Conservation (phyloP, 2,888 invertebrate genomes). For the Scaptomyza cyrtandrae region DNA sequence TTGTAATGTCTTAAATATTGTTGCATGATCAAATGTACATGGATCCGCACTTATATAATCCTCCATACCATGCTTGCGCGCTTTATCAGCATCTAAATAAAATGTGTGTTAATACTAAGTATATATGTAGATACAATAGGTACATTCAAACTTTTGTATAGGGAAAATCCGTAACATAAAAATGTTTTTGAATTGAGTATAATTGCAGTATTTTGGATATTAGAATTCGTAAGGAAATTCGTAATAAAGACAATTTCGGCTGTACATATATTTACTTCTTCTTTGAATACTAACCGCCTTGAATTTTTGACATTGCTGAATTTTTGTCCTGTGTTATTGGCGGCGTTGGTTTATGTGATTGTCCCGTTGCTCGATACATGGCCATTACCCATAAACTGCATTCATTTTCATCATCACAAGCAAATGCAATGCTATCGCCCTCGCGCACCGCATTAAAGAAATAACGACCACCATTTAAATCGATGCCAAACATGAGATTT, state of each 20-base stretch:
- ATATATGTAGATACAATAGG: too few relatives aligned
- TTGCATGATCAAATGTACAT: conserved; percentile 97
- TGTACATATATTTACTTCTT: too few relatives aligned
- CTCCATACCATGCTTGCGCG: conserved; percentile 99
- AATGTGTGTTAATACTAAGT: neutral
- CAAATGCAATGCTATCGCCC: conserved; percentile 98
- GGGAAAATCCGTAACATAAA: too few relatives aligned
- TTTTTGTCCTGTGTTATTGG: conserved; percentile 94
- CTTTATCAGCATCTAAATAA: conserved; percentile 86
- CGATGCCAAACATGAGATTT: conserved; percentile 96
- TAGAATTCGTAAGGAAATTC: neutral
- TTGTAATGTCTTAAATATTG: conserved; percentile 95
- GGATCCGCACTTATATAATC: conserved; percentile 99
- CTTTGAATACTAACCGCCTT: conserved; percentile 87
- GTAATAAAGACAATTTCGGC: neutral
- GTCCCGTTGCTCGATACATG: conserved; percentile 99
- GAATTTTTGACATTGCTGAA: conserved; percentile 93
- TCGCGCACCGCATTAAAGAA: conserved; percentile 99
- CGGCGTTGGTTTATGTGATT: conserved; percentile 99
- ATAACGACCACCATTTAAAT: conserved; percentile 95
- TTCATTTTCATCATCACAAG: conserved; percentile 98
- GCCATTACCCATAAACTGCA: conserved; percentile 99
- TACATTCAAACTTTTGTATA: neutral
- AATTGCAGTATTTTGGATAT: too few relatives aligned
- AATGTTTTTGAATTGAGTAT: too few relatives aligned